A percentile compares a stretch with the other conserved stretches of the same genome.
Evolutionary conservation across 2,113 vertebrate genomes (phyloP).

Genomic region (Corynorhinus townsendii): DNA sequence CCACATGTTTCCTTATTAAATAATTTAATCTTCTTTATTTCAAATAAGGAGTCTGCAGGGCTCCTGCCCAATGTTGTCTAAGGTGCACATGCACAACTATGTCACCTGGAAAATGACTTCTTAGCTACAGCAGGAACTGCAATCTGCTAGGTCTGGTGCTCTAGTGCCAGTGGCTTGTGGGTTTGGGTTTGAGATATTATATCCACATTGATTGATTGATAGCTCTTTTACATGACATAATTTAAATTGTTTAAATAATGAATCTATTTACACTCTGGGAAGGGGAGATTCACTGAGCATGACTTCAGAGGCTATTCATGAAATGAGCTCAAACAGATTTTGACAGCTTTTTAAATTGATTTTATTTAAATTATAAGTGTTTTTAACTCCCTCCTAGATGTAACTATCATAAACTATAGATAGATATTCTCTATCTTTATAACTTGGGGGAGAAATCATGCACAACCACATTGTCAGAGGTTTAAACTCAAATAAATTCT

Average conservation of each 20-base stretch:
- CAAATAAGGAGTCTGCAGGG: constrained; percentile 33
- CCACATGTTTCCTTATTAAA: neutral
- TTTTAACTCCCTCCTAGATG: constrained; percentile 11
- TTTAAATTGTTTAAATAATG: constrained; percentile 1
- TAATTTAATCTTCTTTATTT: neutral
- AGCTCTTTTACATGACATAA: neutral
- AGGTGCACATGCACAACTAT: neutral
- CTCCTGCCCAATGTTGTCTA: neutral
- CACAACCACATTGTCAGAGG: neutral
- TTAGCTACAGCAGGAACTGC: neutral
- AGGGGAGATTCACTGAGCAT: neutral
- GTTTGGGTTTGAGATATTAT: neutral
- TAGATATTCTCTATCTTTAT: neutral
- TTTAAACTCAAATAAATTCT: constrained; percentile 33
- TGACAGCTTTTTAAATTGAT: constrained; percentile 29
- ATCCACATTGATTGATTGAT: neutral
- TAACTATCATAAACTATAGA: constrained; percentile 8
- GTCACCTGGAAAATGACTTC: neutral
- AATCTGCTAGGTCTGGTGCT: neutral
- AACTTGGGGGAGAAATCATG: neutral
- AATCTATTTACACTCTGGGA: neutral
- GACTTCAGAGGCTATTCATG: neutral
- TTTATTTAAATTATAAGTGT: constrained; percentile 35
- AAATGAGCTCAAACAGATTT: neutral
- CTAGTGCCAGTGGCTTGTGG: neutral